A percentile compares a stretch with the other conserved stretches of the same genome.
Evolutionary conservation across 2,888 invertebrate genomes (phyloP).

Genomic region (Amphipyra berbera): DNA sequence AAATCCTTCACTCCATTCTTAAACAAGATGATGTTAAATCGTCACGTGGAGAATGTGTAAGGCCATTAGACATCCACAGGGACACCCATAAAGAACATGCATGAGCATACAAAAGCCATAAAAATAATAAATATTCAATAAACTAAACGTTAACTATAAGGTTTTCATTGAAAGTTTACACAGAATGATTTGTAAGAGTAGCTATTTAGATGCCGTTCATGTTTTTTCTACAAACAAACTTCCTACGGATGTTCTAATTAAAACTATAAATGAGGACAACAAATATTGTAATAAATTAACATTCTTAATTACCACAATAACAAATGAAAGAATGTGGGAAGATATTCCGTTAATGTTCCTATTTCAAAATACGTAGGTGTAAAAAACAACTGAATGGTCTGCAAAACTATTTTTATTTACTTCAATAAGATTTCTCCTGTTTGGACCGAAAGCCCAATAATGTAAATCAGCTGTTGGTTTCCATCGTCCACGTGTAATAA

Average conservation of each 20-base stretch:
- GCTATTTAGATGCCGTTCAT: not conserved
- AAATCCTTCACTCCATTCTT: too few species aligned
- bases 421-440: too few species aligned
- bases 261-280: constrained; percentile 11
- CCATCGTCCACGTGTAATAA: not conserved
- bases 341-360: constrained; percentile 16
- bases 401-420: not conserved
- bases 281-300: constrained; percentile 16
- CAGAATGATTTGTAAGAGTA: not conserved
- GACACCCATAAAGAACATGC: too few species aligned
- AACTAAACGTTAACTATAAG: too few species aligned
- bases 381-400: not conserved
- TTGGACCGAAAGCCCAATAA: not conserved
- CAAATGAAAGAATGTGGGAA: constrained; percentile 17
- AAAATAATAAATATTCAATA: too few species aligned
- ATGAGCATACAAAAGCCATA: too few species aligned
- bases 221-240: constrained; percentile 1
- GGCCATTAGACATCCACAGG: too few species aligned
- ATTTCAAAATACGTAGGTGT: constrained; percentile 7
- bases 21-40: too few species aligned
- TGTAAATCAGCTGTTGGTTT: not conserved
- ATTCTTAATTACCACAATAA: constrained; percentile 41
- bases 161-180: too few species aligned
- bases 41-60: too few species aligned
- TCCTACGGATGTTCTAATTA: constrained; percentile 25